A percentile compares a stretch with the other conserved stretches of the same genome.
Evolutionary conservation across 2,113 vertebrate species (phyloP).

Genomic region (Peromyscus polionotus): DNA sequence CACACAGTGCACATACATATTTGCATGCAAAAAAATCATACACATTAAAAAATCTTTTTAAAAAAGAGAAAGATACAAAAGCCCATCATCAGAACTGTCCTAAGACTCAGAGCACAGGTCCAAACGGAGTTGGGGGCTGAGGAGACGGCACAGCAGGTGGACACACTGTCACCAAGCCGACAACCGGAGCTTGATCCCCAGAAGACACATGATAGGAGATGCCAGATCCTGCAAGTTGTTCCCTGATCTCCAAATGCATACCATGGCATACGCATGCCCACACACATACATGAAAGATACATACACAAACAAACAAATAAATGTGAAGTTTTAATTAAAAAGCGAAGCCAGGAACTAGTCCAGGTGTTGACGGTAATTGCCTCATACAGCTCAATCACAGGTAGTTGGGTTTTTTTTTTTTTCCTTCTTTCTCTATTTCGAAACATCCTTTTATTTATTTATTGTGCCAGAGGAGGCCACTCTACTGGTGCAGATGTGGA

Average conservation of each 20-base stretch:
- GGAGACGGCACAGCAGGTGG: background rate
- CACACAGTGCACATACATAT: background rate
- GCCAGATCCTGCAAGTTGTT: background rate
- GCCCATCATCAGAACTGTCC: background rate
- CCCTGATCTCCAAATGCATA: background rate
- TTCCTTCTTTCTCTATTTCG: no score
- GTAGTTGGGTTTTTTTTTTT: background rate
- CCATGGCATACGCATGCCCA: background rate
- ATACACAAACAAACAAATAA: background rate
- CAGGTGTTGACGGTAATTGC: background rate
- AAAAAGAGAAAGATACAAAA: background rate
- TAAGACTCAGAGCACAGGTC: background rate
- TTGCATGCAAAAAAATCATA: background rate
- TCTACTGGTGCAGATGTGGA: background rate
- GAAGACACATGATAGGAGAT: background rate
- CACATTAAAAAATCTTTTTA: background rate
- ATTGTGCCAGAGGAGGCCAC: background rate
- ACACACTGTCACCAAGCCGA: background rate
- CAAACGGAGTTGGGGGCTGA: background rate
- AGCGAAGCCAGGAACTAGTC: background rate
- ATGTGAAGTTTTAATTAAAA: background rate
- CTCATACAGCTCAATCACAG: background rate
- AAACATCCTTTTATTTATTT: background rate
- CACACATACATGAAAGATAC: background rate
- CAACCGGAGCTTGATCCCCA: background rate